Conservation (phyloP, 2,888 invertebrate species). For the Drosophila testacea region DNA sequence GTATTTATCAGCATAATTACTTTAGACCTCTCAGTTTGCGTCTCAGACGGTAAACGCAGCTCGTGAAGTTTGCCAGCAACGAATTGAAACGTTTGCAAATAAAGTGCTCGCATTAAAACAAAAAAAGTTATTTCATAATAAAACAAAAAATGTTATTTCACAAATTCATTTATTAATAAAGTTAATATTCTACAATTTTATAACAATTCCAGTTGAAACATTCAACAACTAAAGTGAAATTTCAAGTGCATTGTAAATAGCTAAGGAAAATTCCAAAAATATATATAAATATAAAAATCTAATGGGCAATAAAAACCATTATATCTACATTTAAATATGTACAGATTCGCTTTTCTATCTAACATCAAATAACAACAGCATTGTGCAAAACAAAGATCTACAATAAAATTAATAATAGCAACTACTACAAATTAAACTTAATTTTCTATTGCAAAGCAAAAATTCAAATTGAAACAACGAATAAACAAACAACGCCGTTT, state of each 20-base stretch:
- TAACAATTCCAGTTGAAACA: conserved; percentile 29
- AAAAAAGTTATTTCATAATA: not conserved
- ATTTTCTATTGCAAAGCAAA: conserved; percentile 42
- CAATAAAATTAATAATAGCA: conserved; percentile 17
- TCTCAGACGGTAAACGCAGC: conserved; percentile 62
- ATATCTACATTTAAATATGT: conserved; percentile 27
- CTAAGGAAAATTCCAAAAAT: not conserved
- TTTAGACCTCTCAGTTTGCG: conserved; percentile 37
- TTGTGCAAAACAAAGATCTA: conserved; percentile 12
- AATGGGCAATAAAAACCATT: conserved; percentile 37
- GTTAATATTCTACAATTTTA: not conserved
- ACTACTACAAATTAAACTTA: conserved; percentile 31
- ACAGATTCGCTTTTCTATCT: conserved; percentile 45
- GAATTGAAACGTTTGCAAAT: conserved; percentile 1
- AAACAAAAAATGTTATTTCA: not conserved
- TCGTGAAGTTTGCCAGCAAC: conserved; percentile 48
- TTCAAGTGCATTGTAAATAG: conserved; percentile 58
- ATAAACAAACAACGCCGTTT: conserved; percentile 81
- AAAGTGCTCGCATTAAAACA: conserved; percentile 3
- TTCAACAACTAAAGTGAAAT: conserved; percentile 13
- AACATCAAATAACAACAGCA: conserved; percentile 8
- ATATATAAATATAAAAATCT: not conserved
- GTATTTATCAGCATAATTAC: conserved; percentile 71
- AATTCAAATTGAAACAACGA: conserved; percentile 76
- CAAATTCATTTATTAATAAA: not conserved